Base-by-base conservation (phyloP, 2,888 invertebrate species). In the Leptura quadrifasciata region DNA sequence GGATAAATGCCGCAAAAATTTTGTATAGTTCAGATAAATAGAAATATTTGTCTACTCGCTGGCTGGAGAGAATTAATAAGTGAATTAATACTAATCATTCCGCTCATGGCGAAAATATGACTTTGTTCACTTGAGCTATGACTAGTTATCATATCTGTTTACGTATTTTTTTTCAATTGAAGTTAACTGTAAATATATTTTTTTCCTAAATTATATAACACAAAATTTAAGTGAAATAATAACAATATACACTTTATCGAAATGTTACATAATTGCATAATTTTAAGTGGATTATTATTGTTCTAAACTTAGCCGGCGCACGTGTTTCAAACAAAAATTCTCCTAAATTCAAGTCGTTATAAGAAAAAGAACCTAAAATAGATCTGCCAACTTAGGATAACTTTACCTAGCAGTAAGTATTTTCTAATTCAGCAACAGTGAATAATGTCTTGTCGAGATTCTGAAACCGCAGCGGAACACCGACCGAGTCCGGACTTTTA, bases 351-450 rank as follows among this genome's bases (percentile, higher is more conserved):
- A 24, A 27, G 47, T 9, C 64, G 64, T n/a, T 67, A 27, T 15
- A 63, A 67, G 67, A 54, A 52, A 54, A 24, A 21, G 27, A 39
- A 58, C 57, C 8, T 58, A 55, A 69, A 69, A 58, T 58, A 21
- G 18, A 39, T 39, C 58, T 10, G 6, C 69, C n/a, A 69, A 69
- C 58, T 69, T 69, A 21, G 58, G 35, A 69, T 58, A 69, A 69
- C 69, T 80, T 70, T 69, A 70, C 69, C 54, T 55, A 71, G 65
- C 20, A 73, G 79, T 76, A 82, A 80, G 80, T 82, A 81, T 82
- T 82, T 81, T 80, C 82, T 80, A 79, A 82, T 81, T 80, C 82
- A 81, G 77, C 79, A 76, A 76, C 79, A 72, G 78, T 80, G 80
- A 82, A 81, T 81, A 81, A 82, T 82, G 79, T 74, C 73, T 72